phyloP scores from a whole-genome alignment of 2,888 invertebrate genomes.

The Alviniconcha strummeri region DNA sequence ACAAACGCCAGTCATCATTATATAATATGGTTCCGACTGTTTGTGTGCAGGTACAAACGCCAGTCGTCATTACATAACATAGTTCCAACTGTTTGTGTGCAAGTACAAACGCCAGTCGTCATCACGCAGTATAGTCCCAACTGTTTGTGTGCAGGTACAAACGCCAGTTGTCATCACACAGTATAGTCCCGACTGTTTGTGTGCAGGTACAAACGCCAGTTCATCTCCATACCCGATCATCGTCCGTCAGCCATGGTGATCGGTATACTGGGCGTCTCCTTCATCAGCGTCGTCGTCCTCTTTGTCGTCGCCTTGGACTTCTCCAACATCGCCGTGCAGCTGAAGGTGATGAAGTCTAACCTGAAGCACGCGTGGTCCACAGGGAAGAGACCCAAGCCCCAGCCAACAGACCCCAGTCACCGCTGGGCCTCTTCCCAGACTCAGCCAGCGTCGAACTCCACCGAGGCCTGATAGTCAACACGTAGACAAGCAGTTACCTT shows the following conservation, averaged over 20 bases:
- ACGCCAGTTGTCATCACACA: background rate
- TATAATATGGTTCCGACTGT: no score
- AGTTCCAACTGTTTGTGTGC: no score
- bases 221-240: slow-evolving; percentile 21
- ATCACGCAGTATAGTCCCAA: no score
- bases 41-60: no score
- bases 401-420: background rate
- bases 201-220: slow-evolving; percentile 27
- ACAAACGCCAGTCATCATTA: no score
- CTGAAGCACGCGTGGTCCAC: background rate
- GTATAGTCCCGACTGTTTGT: no score
- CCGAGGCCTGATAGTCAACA: no score
- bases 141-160: slow-evolving; percentile 12
- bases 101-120: no score
- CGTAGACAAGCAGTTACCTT: no score
- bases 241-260: slow-evolving; percentile 7
- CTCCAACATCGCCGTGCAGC: background rate
- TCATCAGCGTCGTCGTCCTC: slow-evolving; percentile 18
- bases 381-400: background rate
- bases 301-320: slow-evolving; percentile 17
- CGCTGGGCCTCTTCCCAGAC: no score
- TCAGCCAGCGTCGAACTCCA: no score
- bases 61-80: no score
- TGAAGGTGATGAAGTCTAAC: background rate
- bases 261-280: background rate